Base-by-base conservation (phyloP, 2,113 vertebrate genomes). In the Caranx melampygus region DNA sequence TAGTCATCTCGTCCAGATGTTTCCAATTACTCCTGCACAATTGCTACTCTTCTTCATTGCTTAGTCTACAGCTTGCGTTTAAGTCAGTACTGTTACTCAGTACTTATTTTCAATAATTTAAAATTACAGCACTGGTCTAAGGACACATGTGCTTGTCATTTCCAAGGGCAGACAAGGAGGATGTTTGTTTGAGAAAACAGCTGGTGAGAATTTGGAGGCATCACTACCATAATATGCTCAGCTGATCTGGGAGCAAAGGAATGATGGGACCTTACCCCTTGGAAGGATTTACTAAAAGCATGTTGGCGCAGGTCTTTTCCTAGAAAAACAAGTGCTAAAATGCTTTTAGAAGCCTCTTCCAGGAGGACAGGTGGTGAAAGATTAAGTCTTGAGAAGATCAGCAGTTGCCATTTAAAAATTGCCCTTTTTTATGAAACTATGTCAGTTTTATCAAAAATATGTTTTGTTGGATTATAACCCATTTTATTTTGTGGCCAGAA, bases 311-410 rank as follows among this genome's bases (percentile, higher is more conserved):
- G 34, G 62, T 61, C 13, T 49, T 16, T 44, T 51, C n/a, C 33
- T 42, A 69, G 4, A 77, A 52, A 68, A 68, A 52, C 4, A 40
- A 55, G 49, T 11, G 26, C 4, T 0, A 79, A 74, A 49, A 73
- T 75, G 65, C 72, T 78, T 88, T 83, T 33, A 67, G 71, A 7
- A 80, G 70, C 14, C 58, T 64, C 59, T 72, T 33, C 55, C 67
- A 79, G 66, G 54, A 78, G 33, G 57, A 60, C 31, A 57, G 54
- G 44, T 59, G 31, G 44, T 35, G 18, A 86, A 71, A 72, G 21
- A 75, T 76, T 26, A 81, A 65, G 65, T 78, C 82, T 64, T 84
- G 85, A 87, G 69, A 93, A 91, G 20, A 88, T 87, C 90, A 91
- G 91, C 87, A 90, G 69, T 64, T 75, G 7, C 35, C 62, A 64